Evolutionary conservation across 2,888 invertebrate genomes (phyloP), one percentile per base, ranked within the genome.

Genomic region (Leptinotarsa haldemani): DNA sequence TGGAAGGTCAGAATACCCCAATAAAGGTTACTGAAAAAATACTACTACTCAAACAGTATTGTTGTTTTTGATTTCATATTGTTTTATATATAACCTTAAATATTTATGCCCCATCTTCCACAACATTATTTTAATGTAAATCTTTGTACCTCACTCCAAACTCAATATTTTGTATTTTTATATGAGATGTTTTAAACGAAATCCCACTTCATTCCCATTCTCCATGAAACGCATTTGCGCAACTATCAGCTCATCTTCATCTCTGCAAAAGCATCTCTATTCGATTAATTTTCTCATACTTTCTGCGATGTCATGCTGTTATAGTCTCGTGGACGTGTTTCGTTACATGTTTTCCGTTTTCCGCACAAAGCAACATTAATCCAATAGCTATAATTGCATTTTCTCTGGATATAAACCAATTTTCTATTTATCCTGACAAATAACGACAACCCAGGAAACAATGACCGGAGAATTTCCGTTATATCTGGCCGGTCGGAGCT

Each of bases 371-470:
- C 64, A 75, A 76, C 77, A 74, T 79, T 78, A 79, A 80, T 79
- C 77, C 76, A 73, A 75, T 77, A 75, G 40, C 40, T 73, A 80
- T 79, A 82, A 82, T 82, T 82, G 78, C 79, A 77, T 80, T 81
- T 79, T 71, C 74, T 71, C 76, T 76, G 75, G 80, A 79, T 79
- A 78, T 79, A 80, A 80, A 80, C 80, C 80, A 81, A 80, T 81
- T 82, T 80, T 78, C 78, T 73, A 76, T 78, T 81, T 80, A 81
- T 81, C 80, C 79, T 79, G 82, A 80, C 80, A 82, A 82, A 82
- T 80, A 81, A 80, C 78, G 80, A 79, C 80, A 79, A 78, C 74
- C 72, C 71, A 77, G 70, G 77, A 75, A 80, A 78, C 77, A 80
- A 75, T 74, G 70, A 56, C 70, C 65, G 48, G 70, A 66, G 72